These are phyloP conservation scores for Agrochola lychnidis DNA, from an alignment of 2,888 invertebrate species.

Conservation along the genomic window DNA sequence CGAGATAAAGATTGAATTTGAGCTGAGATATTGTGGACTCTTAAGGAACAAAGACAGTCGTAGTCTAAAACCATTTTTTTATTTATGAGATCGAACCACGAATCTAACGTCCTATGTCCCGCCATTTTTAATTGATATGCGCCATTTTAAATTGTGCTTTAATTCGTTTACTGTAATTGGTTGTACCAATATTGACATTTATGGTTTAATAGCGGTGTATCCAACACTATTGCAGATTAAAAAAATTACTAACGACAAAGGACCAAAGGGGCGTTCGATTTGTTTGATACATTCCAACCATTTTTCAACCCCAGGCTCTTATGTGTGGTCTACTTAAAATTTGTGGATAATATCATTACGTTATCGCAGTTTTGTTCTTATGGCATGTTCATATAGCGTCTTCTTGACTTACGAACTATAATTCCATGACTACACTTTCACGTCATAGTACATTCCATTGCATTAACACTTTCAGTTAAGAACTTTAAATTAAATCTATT, in stretches of 20 bases:
- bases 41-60: neutral
- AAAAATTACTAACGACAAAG: neutral
- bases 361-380: neutral
- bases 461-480: conserved; percentile 27
- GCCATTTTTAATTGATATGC: no score
- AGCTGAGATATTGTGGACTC: no score
- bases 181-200: neutral
- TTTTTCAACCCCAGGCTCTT: neutral
- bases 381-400: neutral
- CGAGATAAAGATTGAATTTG: no score
- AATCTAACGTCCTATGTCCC: neutral
- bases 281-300: neutral
- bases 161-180: neutral
- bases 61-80: neutral
- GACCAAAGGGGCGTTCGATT: neutral
- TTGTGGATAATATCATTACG: neutral
- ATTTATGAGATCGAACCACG: neutral
- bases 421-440: conserved; percentile 33
- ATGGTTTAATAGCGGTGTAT: neutral
- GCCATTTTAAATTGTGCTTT: neutral
- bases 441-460: conserved; percentile 45
- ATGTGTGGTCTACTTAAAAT: neutral
- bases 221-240: neutral
- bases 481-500: conserved; percentile 23
- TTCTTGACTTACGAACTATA: conserved; percentile 27